Conservation (phyloP, 1,140 invertebrate species). For the Hyphantria cunea region DNA sequence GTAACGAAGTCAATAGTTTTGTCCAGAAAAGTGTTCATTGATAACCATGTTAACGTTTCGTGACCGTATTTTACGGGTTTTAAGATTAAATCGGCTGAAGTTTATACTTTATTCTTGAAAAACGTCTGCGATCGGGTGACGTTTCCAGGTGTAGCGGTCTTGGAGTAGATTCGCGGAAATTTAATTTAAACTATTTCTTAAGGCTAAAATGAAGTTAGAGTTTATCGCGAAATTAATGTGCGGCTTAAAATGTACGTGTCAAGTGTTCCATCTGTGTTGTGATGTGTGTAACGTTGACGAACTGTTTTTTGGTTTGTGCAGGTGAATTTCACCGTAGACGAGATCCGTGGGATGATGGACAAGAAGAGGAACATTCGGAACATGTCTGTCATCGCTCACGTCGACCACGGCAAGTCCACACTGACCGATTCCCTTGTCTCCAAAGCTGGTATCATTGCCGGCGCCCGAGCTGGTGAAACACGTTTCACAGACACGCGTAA, state of each 20-base stretch:
- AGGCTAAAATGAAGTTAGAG: background rate
- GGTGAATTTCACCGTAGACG: conserved; percentile 99
- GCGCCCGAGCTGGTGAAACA: conserved; percentile 98
- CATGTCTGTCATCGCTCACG: conserved; percentile 99
- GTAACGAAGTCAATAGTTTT: conserved; percentile 75
- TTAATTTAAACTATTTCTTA: background rate
- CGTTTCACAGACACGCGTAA: conserved; percentile 99
- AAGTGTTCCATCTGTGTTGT: conserved; percentile 58
- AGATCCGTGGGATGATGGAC: conserved; percentile 99
- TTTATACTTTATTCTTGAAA: conserved; percentile 47
- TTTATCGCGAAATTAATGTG: background rate
- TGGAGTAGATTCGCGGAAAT: conserved; percentile 29
- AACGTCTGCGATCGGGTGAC: conserved; percentile 67
- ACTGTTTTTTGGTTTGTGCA: conserved; percentile 81
- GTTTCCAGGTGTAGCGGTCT: conserved; percentile 66
- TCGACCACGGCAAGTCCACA: conserved; percentile 99
- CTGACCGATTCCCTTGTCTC: conserved; percentile 99
- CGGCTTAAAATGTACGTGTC: conserved; percentile 52
- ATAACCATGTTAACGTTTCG: conserved; percentile 45
- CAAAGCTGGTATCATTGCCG: conserved; percentile 99
- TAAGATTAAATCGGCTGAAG: conserved; percentile 42
- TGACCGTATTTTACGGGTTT: conserved; percentile 62
- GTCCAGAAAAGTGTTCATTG: conserved; percentile 50
- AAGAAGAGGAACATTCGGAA: conserved; percentile 99
- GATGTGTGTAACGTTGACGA: conserved; percentile 49